Conservation (phyloP, 2,113 vertebrate genomes). For the Rhinopithecus roxellana region DNA sequence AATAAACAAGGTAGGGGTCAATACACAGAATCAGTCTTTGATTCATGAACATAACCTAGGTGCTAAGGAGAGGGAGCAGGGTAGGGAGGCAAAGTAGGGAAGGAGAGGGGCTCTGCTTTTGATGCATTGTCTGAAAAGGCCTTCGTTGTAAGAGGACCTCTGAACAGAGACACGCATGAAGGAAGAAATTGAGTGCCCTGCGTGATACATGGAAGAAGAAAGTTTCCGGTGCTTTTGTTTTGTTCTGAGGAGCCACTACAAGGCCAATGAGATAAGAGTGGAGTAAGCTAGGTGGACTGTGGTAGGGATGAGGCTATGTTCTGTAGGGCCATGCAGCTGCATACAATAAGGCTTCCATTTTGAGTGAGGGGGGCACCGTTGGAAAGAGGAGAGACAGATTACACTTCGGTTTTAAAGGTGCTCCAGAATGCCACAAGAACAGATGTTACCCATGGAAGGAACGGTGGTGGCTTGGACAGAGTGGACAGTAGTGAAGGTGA, state of each 20-base stretch:
- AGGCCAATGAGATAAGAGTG: background rate
- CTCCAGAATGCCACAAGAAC: background rate
- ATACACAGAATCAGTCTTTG: background rate
- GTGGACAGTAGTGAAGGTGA: background rate
- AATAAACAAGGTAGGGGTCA: background rate
- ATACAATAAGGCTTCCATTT: background rate
- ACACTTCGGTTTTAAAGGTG: background rate
- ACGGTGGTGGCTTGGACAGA: background rate
- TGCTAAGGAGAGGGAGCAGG: background rate
- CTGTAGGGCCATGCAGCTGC: background rate
- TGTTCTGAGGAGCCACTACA: background rate
- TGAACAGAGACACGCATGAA: background rate
- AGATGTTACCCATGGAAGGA: background rate
- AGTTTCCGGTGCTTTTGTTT: background rate
- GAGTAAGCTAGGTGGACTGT: too few species aligned
- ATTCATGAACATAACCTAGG: background rate
- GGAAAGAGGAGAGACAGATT: background rate
- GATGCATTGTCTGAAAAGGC: background rate
- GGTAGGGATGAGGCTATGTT: too few species aligned
- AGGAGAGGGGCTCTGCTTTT: too few species aligned
- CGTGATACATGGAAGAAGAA: background rate
- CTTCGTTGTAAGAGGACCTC: background rate
- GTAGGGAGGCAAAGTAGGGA: background rate
- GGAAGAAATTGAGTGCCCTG: background rate
- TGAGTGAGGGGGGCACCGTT: accelerated